Conservation (phyloP, 2,888 invertebrate species). For the Rotaria macrura region DNA sequence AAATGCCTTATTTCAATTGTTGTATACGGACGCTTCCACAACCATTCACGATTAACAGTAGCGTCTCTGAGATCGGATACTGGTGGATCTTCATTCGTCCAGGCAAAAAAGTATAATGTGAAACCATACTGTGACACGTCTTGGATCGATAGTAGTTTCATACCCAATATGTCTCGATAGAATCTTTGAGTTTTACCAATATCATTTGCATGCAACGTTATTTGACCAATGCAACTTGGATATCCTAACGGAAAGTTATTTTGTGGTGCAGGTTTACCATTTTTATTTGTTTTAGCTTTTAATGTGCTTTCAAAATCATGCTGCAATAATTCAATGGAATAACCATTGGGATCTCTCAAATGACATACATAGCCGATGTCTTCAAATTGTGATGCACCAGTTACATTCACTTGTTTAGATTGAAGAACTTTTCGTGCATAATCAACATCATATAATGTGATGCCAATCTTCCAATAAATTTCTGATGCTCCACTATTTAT, state of each 20-base stretch:
- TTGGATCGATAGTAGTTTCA: background rate
- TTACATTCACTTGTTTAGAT: no score
- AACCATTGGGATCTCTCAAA: background rate
- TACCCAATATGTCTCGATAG: background rate
- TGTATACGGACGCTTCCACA: slow-evolving; percentile 2
- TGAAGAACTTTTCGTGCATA: background rate
- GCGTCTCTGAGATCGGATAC: background rate
- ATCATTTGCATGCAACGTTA: background rate
- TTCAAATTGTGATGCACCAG: background rate
- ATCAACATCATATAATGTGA: background rate
- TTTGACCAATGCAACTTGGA: background rate
- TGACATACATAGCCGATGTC: background rate
- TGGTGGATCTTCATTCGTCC: background rate
- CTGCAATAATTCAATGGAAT: no score
- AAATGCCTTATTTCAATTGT: background rate
- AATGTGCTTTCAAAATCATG: no score
- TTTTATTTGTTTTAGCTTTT: no score
- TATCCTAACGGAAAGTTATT: background rate
- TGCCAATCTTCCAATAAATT: background rate
- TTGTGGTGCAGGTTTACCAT: no score
- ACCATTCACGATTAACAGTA: background rate
- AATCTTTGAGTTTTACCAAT: background rate
- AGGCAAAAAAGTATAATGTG: background rate
- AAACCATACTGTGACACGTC: no score
- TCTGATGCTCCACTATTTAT: no score